Base-by-base conservation (phyloP, 2,113 vertebrate species). In the Plotosus lineatus region DNA sequence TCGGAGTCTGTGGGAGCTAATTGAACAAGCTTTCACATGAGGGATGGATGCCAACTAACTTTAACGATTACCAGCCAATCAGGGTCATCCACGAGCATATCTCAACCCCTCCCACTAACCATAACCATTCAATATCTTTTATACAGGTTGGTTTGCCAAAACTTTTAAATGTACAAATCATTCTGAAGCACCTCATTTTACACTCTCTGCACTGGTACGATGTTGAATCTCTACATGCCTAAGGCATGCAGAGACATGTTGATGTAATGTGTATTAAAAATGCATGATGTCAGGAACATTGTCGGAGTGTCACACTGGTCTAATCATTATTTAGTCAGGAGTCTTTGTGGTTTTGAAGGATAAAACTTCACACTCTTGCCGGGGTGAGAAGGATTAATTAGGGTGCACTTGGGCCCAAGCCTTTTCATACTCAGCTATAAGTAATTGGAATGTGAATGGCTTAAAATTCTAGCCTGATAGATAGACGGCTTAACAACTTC, bases 381-480 rank as follows among this genome's bases (percentile, higher is more conserved):
- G 58, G 66, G 69, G 55, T 73, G 50, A 82, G 78, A 68, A 56
- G 61, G 69, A 80, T 83, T 81, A 85, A 86, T 85, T 72, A 82
- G 75, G 78, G 81, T 81, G 66, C 36, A 26, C 77, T 79, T 74
- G 73, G 40, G 42, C 69, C 48, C 33, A 26, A 78, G 75, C 80
- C 83, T 66, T 87, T 80, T 86, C 81, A 82, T 85, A 83, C 80
- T 71, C 78, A 63, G 77, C 61, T 69, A 23, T 82, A 72, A 73
- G 73, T 89, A 88, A 90, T 89, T 90, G 83, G 85, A 86, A 82
- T 83, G 65, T 71, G 87, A 88, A 77, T 17, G 78, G 58, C 77
- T 89, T 85, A 79, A 88, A 82, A 88, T 88, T 87, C 83, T 55
- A 87, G 74, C 77, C 83, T 85, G 77, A 50, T 21, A 61, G 84